phyloP scores from a whole-genome alignment of 2,888 invertebrate species.

The Standfussiana lucernea region DNA sequence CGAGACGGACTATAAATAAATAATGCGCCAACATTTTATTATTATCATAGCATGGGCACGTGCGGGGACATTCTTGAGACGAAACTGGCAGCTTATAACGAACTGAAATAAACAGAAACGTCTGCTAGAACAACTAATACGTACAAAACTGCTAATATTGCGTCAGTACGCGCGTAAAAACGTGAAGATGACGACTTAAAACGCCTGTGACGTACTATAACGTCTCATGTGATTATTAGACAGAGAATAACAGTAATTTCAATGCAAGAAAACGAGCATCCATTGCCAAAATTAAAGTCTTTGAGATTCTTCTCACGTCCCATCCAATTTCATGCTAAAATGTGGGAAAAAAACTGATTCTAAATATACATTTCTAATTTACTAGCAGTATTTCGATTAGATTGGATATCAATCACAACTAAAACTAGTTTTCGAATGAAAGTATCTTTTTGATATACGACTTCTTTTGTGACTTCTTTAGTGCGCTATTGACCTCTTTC shows the following conservation, averaged over 20 bases:
- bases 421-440: constrained; percentile 64
- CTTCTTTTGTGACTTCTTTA: constrained; percentile 53
- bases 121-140: constrained; percentile 63
- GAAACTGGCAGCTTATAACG: constrained; percentile 82
- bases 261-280: constrained; percentile 27
- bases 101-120: constrained; percentile 79
- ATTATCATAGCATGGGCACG: constrained; percentile 89
- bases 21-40: constrained; percentile 91
- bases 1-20: constrained; percentile 90
- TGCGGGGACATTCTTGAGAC: constrained; percentile 86
- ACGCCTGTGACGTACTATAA: constrained; percentile 50
- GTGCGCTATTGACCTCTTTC: constrained; percentile 52
- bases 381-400: constrained; percentile 56
- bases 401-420: constrained; percentile 62
- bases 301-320: constrained; percentile 24
- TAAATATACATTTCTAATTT: constrained; percentile 60
- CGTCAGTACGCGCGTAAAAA: constrained; percentile 65
- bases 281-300: constrained; percentile 47
- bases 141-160: constrained; percentile 52
- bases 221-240: constrained; percentile 47
- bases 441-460: constrained; percentile 63
- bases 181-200: constrained; percentile 56
- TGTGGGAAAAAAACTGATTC: constrained; percentile 53
- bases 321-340: constrained; percentile 54
- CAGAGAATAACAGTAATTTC: constrained; percentile 38